Conservation (phyloP, 2,113 vertebrate genomes). For the Paramisgurnus dabryanus region DNA sequence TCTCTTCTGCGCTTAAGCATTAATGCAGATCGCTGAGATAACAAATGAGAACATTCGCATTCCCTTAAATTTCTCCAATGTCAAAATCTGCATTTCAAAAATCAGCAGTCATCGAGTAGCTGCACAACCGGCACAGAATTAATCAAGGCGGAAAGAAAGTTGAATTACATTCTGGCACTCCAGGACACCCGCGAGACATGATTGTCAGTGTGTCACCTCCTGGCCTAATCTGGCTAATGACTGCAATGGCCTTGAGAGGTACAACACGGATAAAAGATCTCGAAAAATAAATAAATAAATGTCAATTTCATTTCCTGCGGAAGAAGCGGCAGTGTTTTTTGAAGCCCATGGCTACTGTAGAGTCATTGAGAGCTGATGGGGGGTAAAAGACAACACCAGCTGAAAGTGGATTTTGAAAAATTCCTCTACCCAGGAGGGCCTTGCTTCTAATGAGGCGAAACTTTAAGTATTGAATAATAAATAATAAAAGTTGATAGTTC, state of each 20-base stretch:
- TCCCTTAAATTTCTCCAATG: conserved; percentile 3
- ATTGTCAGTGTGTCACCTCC: conserved; percentile 41
- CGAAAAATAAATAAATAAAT: conserved; percentile 43
- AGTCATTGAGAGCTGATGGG: conserved; percentile 83
- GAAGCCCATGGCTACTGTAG: conserved; percentile 84
- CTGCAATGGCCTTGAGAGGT: conserved; percentile 37
- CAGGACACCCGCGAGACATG: conserved; percentile 34
- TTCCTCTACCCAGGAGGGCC: conserved; percentile 89
- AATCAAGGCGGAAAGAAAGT: conserved; percentile 25
- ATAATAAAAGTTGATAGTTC: conserved; percentile 99
- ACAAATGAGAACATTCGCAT: conserved; percentile 6
- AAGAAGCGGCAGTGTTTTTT: conserved; percentile 32
- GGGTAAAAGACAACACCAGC: conserved; percentile 92
- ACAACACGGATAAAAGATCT: conserved; percentile 22
- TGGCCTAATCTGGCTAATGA: conserved; percentile 43
- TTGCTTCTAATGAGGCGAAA: conserved; percentile 98
- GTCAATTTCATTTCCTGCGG: conserved; percentile 20
- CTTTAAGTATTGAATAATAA: conserved; percentile 99
- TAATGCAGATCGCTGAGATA: background rate
- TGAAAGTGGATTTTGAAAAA: conserved; percentile 88
- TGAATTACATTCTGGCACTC: conserved; percentile 13
- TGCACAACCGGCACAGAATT: background rate
- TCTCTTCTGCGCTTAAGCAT: background rate
- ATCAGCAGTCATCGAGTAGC: background rate
- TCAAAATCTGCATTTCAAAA: conserved; percentile 10